These are phyloP conservation scores for Chrysolina haemoptera DNA, from an alignment of 2,888 invertebrate genomes.

Conservation along the genomic window DNA sequence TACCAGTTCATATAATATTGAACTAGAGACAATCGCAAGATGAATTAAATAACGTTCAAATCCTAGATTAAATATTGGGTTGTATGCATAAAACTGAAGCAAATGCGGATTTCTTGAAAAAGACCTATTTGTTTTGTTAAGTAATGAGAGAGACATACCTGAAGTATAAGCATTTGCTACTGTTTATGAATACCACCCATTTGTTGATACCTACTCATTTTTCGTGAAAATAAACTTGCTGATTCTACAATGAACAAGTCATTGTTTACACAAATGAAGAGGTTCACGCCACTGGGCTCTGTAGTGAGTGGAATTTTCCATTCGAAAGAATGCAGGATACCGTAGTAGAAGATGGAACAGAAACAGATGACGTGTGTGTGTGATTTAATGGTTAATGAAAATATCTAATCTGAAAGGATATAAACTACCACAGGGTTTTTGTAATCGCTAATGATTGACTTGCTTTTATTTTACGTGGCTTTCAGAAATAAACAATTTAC, in stretches of 20 bases:
- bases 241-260: not conserved
- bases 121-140: no score
- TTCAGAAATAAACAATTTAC: not conserved
- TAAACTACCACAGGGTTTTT: conserved; percentile 3
- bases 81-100: no score
- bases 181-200: no score
- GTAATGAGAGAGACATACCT: no score
- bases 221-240: no score
- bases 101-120: no score
- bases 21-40: no score
- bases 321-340: conserved; percentile 18
- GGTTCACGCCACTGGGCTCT: conserved; percentile 12
- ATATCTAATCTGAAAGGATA: conserved; percentile 15
- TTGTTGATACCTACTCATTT: no score
- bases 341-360: conserved; percentile 3
- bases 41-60: no score
- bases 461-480: not conserved
- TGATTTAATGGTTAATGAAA: conserved; percentile 12
- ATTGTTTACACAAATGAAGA: not conserved
- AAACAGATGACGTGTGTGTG: not conserved
- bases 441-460: not conserved
- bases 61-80: no score
- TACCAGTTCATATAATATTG: no score
- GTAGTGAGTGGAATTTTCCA: conserved; percentile 34
- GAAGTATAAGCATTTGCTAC: no score